Evolutionary conservation across 2,888 invertebrate species (phyloP).

Genomic region (Caenorhabditis doughertyi): DNA sequence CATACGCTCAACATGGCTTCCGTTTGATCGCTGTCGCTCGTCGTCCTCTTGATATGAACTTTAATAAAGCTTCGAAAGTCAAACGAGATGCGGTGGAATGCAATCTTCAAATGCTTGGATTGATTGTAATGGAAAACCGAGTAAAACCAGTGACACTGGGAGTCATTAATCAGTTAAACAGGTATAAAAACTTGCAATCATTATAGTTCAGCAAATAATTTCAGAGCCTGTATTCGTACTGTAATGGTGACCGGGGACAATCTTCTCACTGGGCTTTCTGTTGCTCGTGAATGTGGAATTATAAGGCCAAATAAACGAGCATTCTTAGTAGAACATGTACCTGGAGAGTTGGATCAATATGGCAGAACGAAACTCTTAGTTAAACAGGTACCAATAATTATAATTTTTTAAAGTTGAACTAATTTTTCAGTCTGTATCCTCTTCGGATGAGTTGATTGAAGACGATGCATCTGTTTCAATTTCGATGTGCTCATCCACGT

Average conservation of each 20-base stretch:
- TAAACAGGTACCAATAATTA: constrained; percentile 62
- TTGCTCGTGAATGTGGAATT: constrained; percentile 90
- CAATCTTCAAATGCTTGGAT: constrained; percentile 89
- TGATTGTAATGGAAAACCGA: constrained; percentile 95
- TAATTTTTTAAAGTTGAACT: not conserved
- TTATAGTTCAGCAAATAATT: not conserved
- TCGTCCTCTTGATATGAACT: constrained; percentile 83
- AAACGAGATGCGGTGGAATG: constrained; percentile 73
- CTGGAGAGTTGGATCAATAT: constrained; percentile 62
- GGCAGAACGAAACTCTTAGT: constrained; percentile 68
- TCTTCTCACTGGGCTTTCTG: constrained; percentile 93
- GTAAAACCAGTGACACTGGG: constrained; percentile 85
- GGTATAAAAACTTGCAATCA: constrained; percentile 48
- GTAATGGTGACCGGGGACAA: constrained; percentile 96
- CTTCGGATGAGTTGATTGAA: constrained; percentile 70
- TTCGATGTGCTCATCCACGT: constrained; percentile 50
- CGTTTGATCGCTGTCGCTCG: constrained; percentile 85
- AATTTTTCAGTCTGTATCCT: constrained; percentile 69
- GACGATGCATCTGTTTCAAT: constrained; percentile 62
- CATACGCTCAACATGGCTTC: constrained; percentile 84
- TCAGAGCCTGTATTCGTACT: constrained; percentile 88
- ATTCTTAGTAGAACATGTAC: constrained; percentile 70
- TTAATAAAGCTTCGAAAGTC: constrained; percentile 79
- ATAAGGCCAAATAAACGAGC: constrained; percentile 78
- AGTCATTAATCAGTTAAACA: constrained; percentile 83